Conservation (phyloP, 2,888 invertebrate species). For the Epinotia bilunana region DNA sequence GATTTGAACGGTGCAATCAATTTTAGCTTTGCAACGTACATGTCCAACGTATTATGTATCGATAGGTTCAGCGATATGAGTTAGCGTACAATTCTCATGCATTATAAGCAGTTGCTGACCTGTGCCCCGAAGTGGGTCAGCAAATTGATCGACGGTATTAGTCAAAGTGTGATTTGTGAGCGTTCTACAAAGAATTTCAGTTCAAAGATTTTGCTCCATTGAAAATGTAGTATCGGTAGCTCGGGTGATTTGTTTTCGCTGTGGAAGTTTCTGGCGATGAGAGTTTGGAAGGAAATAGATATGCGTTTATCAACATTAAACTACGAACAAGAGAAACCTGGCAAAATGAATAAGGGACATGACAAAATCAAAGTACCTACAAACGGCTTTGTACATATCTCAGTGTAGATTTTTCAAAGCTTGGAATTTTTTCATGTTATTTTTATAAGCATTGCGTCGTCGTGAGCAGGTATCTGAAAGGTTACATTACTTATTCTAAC, state of each 20-base stretch:
- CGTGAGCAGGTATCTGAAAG: too few species aligned
- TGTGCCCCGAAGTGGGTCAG: slow-evolving; percentile 43
- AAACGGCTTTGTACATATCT: too few species aligned
- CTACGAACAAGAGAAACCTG: too few species aligned
- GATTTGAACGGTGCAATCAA: not conserved
- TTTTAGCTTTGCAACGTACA: not conserved
- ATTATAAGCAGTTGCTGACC: slow-evolving; percentile 61
- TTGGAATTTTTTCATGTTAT: too few species aligned
- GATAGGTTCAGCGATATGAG: slow-evolving; percentile 60
- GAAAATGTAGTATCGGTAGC: slow-evolving; percentile 10
- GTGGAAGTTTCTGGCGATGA: not conserved
- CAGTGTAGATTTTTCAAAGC: too few species aligned
- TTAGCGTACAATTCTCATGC: slow-evolving; percentile 60
- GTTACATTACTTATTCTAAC: too few species aligned
- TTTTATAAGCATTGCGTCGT: too few species aligned
- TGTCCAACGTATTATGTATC: slow-evolving; percentile 36
- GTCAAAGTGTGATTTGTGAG: slow-evolving; percentile 29
- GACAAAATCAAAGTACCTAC: too few species aligned
- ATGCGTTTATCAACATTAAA: too few species aligned
- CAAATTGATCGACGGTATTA: slow-evolving; percentile 42
- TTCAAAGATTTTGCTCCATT: slow-evolving; percentile 12
- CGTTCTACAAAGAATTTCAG: slow-evolving; percentile 24
- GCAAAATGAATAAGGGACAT: too few species aligned
- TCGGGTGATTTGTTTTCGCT: not conserved
- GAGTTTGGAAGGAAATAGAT: too few species aligned